A percentile compares a stretch with the other conserved stretches of the same genome.
Conservation (phyloP, 2,888 invertebrate genomes). For the Cheilosia scutellata region DNA sequence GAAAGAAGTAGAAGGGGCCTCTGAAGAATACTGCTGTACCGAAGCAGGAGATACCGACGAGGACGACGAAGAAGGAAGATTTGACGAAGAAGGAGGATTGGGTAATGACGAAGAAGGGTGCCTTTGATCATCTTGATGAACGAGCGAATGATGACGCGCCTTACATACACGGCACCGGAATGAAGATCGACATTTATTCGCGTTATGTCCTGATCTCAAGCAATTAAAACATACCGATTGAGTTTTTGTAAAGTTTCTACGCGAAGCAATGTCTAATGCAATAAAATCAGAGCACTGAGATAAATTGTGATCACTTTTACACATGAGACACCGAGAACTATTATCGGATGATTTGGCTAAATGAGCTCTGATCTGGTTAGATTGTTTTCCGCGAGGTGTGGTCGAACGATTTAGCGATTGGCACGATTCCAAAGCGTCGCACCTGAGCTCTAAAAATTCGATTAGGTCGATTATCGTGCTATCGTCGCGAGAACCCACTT, state of each 20-base stretch:
- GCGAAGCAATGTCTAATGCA: neutral
- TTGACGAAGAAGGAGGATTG: neutral
- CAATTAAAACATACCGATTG: slow-evolving; percentile 42
- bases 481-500: slow-evolving; percentile 13
- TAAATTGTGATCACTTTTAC: neutral
- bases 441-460: slow-evolving; percentile 8
- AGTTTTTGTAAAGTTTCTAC: slow-evolving; percentile 13
- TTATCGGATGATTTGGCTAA: neutral
- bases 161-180: slow-evolving; percentile 18
- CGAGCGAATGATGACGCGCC: neutral
- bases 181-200: slow-evolving; percentile 10
- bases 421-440: slow-evolving; percentile 17
- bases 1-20: neutral
- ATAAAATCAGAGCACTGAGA: slow-evolving; percentile 25
- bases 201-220: slow-evolving; percentile 14
- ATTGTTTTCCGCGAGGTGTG: slow-evolving; percentile 12
- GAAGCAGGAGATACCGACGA: neutral
- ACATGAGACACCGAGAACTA: neutral
- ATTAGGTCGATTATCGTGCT: neutral
- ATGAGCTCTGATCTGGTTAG: neutral
- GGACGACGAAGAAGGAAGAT: too few species aligned
- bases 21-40: neutral
- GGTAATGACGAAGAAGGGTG: neutral
- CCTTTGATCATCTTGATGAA: neutral
- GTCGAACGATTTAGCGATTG: slow-evolving; percentile 2